Base-by-base conservation (phyloP, 2,113 vertebrate species). In the Phylloscopus trochilus region DNA sequence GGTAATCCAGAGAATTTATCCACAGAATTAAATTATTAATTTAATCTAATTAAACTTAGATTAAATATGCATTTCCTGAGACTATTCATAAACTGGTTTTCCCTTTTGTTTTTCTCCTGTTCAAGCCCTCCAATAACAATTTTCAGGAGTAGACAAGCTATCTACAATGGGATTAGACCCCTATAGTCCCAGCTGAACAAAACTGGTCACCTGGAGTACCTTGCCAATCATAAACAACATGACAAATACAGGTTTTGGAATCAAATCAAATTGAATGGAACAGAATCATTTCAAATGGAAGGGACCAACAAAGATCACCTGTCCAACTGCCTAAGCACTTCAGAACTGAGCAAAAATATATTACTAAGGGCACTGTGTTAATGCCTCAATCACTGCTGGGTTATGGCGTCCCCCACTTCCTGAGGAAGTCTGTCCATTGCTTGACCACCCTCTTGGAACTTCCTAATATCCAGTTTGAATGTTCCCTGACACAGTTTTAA, bases 91-190 rank as follows among this genome's bases (percentile, higher is more conserved):
- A 59, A 53, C 24, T 41, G 9, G 3, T 63, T 68, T 60, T 55
- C 6, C 18, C 20, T 60, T 82, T 74, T 27, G 5, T 44, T 74
- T 74, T 37, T 13, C 20, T 43, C 44, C 19, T 35, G 16, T 43
- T 31, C 10, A 37, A 44, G 9, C 6, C 2, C 31, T 24, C 1
- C 14, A 1, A 2, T 43, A 28, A 13, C 23, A 59, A 26, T 47
- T 83, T 55, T 60, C 23, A 46, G 35, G 16, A 51, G 35, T 31
- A 28, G 27, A 69, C 31, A 17, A 55, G 44, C 31, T 31, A 35
- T 10, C 17, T 21, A 8, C 26, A 31, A 31, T 33, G 37, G 17
- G 35, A 58, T 73, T 22, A 43, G 43, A 31, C 6, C 21, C 43
- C 58, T 27, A 2, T 0, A 62, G 19, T 13, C 53, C 16, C 56